phyloP scores from a whole-genome alignment of 2,888 invertebrate species.

The Cryptocephalus moraei region DNA sequence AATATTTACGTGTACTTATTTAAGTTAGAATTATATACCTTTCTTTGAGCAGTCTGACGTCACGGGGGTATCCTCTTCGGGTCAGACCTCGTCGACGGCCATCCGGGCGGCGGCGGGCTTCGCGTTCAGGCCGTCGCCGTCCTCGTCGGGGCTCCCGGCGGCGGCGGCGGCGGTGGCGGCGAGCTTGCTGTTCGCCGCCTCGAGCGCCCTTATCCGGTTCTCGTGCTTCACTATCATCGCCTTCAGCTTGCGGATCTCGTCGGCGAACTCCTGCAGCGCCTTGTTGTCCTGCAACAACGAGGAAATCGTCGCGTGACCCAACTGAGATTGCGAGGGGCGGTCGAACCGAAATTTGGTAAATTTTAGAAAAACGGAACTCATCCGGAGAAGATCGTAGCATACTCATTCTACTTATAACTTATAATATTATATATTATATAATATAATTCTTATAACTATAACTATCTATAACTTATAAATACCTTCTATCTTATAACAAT shows the following conservation, averaged over 20 bases:
- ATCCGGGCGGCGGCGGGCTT: conserved; percentile 25
- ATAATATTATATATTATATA: no score
- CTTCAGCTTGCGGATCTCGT: conserved; percentile 84
- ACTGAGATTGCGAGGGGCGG: no score
- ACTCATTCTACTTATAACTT: no score
- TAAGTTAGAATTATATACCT: no score
- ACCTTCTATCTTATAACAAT: no score
- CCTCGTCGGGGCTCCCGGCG: conserved; percentile 26
- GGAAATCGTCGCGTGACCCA: no score
- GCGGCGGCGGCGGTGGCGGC: conserved; percentile 12
- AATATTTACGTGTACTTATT: no score
- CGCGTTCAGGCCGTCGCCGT: conserved; percentile 35
- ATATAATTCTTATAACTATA: no score
- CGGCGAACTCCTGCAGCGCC: conserved; percentile 71
- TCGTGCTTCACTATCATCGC: conserved; percentile 93
- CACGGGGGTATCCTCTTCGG: neutral
- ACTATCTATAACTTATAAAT: no score
- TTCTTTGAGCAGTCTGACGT: neutral
- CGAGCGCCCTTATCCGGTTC: conserved; percentile 70
- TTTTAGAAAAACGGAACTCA: no score
- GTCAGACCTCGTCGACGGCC: conserved; percentile 52
- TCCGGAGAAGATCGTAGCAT: no score
- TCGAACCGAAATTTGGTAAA: no score
- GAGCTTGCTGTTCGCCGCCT: conserved; percentile 38
- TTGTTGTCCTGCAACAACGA: conserved; percentile 54